Evolutionary conservation across 2,797 vertebrate species (phyloP), one percentile per base, ranked within the genome.

Genomic region (Chaenodraco wilsoni): DNA sequence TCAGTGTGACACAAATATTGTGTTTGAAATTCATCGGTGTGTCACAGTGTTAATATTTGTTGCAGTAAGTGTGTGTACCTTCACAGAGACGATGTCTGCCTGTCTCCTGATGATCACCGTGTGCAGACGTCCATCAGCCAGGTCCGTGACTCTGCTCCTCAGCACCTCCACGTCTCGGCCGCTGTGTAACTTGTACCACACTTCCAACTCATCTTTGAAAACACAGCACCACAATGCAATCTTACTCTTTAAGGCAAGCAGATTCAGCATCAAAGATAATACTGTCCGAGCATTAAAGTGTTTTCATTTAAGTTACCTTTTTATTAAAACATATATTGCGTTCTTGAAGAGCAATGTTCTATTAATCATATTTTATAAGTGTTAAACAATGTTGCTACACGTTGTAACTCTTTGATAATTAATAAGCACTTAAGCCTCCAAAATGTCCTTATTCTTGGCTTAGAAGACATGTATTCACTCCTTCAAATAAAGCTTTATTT

Each of bases 71-170:
- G 27, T 59, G 21, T 54, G 19, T 70, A 93, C 88, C 90, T 94
- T 91, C 51, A 93, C 54, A 43, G 92, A 95, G 45, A 98, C 90
- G 0, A 73, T 64, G 54, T 95, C 94, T 41, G 94, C 90, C 49
- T 94, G 91, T 88, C 97, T 96, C 65, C 92, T 93, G 78, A 99
- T 88, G 54, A 88, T 89, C 70, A 98, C 77, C 0, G 87, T 90
- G 78, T 99, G 97, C 46, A 97, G 94, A 0, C 91, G 93, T 72
- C 97, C 97, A 49, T 98, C 95, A 21, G 96, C 96, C 91, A 98
- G 70, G 81, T 79, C 95, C 83, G 90, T 94, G 33, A 88, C 85
- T 79, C 81, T 91, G 78, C 96, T 94, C 76, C 65, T 88, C 67
- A 97, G 83, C 44, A 95, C 87, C 78, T 98, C 96, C 6, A 91